Percentiles rank a stretch among this genome's conserved stretches.
phyloP scores from a whole-genome alignment of 2,888 invertebrate species.

The Beris morrisii region DNA sequence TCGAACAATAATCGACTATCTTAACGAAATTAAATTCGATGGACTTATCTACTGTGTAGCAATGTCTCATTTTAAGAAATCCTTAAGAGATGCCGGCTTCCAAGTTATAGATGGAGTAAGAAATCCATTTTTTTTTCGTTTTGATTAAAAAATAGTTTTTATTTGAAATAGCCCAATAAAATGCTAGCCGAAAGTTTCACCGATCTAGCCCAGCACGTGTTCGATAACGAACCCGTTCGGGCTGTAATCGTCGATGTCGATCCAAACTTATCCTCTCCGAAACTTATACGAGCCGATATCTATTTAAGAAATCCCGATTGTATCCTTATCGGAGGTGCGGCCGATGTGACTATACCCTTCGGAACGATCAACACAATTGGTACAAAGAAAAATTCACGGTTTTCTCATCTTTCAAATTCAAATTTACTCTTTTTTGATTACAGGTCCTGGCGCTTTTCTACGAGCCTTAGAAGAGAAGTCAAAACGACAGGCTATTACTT shows the following conservation, averaged over 20 bases:
- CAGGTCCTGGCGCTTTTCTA: conserved; percentile 54
- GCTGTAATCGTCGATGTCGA: conserved; percentile 60
- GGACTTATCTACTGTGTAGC: conserved; percentile 58
- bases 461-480: conserved; percentile 52
- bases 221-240: conserved; percentile 49
- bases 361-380: conserved; percentile 47
- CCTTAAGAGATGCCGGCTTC: conserved; percentile 56
- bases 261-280: conserved; percentile 55
- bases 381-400: conserved; percentile 29
- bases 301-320: conserved; percentile 57
- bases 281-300: conserved; percentile 55
- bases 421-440: conserved; percentile 4
- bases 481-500: conserved; percentile 47
- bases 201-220: conserved; percentile 48
- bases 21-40: conserved; percentile 57
- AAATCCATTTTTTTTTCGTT: not conserved
- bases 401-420: not conserved
- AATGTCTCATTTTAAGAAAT: conserved; percentile 47
- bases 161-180: conserved; percentile 38
- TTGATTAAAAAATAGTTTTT: not conserved
- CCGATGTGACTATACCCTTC: conserved; percentile 53
- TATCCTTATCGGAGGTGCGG: conserved; percentile 54
- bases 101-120: conserved; percentile 53
- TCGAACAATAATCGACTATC: conserved; percentile 55
- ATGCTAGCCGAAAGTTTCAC: conserved; percentile 42